phyloP scores from a whole-genome alignment of 2,797 vertebrate genomes.

The Euphonia xanthogaster region DNA sequence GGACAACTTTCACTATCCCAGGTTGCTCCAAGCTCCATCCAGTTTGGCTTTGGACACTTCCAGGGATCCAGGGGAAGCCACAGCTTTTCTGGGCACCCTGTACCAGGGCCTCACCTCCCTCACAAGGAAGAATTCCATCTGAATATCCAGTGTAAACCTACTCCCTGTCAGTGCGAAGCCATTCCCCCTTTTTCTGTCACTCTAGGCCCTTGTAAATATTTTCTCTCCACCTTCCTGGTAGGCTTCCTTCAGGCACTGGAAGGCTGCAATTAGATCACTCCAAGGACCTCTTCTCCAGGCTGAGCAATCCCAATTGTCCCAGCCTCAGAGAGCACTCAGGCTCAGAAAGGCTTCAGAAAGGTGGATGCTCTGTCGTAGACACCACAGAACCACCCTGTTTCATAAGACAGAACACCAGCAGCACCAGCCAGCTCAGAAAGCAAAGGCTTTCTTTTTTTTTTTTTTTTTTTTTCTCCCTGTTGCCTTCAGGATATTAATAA shows the following conservation, averaged over 20 bases:
- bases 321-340: neutral
- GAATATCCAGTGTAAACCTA: neutral
- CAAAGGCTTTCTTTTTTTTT: neutral
- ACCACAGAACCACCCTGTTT: accelerated
- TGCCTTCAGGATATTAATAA: constrained; percentile 72
- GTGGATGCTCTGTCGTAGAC: neutral
- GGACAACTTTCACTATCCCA: accelerated
- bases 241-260: neutral
- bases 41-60: neutral
- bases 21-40: neutral
- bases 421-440: neutral
- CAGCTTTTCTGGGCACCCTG: neutral
- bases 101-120: neutral
- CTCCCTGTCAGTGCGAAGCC: neutral
- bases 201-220: neutral
- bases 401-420: neutral
- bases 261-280: neutral
- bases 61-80: neutral
- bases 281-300: neutral
- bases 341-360: neutral
- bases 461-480: neutral
- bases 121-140: neutral
- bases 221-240: neutral
- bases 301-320: neutral
- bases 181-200: neutral